Evolutionary conservation across 2,113 vertebrate species (phyloP), one percentile per base, ranked within the genome.

Genomic region (Fukomys damarensis): DNA sequence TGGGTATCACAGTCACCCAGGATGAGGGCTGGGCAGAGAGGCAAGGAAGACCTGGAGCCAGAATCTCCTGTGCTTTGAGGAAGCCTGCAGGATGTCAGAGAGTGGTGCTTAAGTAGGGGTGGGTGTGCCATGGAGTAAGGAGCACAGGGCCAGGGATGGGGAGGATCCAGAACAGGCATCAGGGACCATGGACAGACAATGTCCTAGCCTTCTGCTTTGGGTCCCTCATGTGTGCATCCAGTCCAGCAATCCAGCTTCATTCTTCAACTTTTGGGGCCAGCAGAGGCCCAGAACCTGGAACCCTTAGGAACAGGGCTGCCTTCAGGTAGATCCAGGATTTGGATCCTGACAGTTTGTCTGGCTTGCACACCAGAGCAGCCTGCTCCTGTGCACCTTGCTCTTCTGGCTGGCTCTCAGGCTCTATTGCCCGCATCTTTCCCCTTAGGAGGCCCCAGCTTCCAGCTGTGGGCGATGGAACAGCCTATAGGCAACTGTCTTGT

Each of bases 151-250:
- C 2, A 0, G n/a, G 16, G 24, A 9, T 10, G 28, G 65, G 43
- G 80, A 3, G 32, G 26, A 28, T 16, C 20, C 1, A 0, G 0
- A 17, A 12, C 28, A 26, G 19, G 10, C 0, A 9, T 41, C 43
- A 35, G 43, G 30, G 22, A 20, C 19, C 14, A 1, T 11, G 22
- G 1, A 13, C 24, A 85, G 68, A 13, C 28, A 19, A 1, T n/a
- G 26, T 6, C 4, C 61, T 66, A 5, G 17, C 24, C 13, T 41
- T 1, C 22, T 72, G 12, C 32, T 35, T 11, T 20, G 32, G 38
- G 35, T 22, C 4, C 22, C 2, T 70, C 46, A 11, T 26, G 35
- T 0, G 0, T 12, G 0, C 1, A 7, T 35, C 35, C n/a, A 0
- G 54, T 14, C 52, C 22, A 49, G 41, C 11, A 19, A 5, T 7